Evolutionary conservation across 2,113 vertebrate genomes (phyloP), one percentile per base, ranked within the genome.

Genomic region (Paramisgurnus dabryanus): DNA sequence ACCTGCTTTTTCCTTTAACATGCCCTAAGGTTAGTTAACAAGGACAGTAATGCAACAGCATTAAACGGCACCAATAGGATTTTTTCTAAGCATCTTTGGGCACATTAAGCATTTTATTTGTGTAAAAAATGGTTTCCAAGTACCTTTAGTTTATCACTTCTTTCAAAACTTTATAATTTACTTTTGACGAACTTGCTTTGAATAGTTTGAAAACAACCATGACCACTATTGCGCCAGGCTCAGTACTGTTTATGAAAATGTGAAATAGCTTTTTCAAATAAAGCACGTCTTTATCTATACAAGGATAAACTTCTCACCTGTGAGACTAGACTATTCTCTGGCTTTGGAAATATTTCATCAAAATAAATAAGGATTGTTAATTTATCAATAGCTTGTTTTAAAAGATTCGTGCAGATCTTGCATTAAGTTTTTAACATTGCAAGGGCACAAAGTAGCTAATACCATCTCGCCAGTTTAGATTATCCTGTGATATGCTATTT

Each of bases 81-180:
- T 58, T 5, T 7, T 58, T 58, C 17, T 6, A 2, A 34, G 17
- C 39, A 72, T 72, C 57, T 49, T 50, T 11, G 49, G 50, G 27
- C 15, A 55, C 34, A 40, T 40, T 34, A 11, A 8, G 18, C 18
- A 61, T 18, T 63, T 10, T 11, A 12, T 11, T 9, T 10, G 8
- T 63, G 18, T 13, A 55, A 55, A 58, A 18, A 58, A n/a, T n/a
- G 55, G 15, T 6, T n/a, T 58, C 13, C 5, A 58, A 17, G n/a
- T 18, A 18, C n/a, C 49, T 53, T 58, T 58, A n/a, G 6, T 58
- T 18, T 17, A n/a, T 18, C 17, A n/a, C 6, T 58, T n/a, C 17
- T 58, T 58, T 58, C 3, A 15, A 75, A 75, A 63, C 72, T 75
- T 65, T 65, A 40, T 11, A 34, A 39, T 40, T 66, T 34, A 76